phyloP scores from a whole-genome alignment of 2,888 invertebrate genomes.

The Rhagophthalmus giganteus region DNA sequence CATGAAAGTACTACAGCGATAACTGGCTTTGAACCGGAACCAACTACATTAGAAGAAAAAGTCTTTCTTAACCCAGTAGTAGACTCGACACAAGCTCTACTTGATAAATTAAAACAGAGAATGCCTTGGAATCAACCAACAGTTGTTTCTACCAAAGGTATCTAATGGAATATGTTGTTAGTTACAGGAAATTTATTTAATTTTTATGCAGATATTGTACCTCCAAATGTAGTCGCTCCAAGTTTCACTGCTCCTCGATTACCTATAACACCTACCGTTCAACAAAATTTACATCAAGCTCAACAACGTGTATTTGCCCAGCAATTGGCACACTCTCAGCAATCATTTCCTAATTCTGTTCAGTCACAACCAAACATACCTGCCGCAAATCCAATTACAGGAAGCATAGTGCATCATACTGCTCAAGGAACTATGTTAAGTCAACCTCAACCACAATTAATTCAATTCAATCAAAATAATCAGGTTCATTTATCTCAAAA shows the following conservation, averaged over 20 bases:
- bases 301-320: constrained; percentile 30
- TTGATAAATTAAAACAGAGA: constrained; percentile 73
- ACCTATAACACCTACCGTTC: constrained; percentile 44
- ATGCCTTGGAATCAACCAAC: constrained; percentile 80
- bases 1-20: constrained; percentile 55
- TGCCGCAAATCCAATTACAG: constrained; percentile 42
- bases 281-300: constrained; percentile 26
- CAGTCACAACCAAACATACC: constrained; percentile 29
- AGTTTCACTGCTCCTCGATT: constrained; percentile 39
- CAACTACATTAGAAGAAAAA: constrained; percentile 39
- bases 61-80: constrained; percentile 59
- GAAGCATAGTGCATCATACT: constrained; percentile 52
- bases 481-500: constrained; percentile 45
- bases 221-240: constrained; percentile 52
- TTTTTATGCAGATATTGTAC: constrained; percentile 24
- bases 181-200: background rate
- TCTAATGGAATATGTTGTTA: constrained; percentile 3
- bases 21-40: constrained; percentile 60
- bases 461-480: constrained; percentile 18
- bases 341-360: constrained; percentile 30
- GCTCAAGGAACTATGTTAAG: constrained; percentile 35
- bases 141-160: constrained; percentile 47
- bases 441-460: constrained; percentile 26
- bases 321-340: constrained; percentile 22
- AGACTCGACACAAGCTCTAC: constrained; percentile 68